Percentiles rank a stretch among this genome's conserved stretches.
Evolutionary conservation across 30 jellyfish, hydroid and myxozoan genomes (phyloP).

Genomic region (Cassiopea andromeda): DNA sequence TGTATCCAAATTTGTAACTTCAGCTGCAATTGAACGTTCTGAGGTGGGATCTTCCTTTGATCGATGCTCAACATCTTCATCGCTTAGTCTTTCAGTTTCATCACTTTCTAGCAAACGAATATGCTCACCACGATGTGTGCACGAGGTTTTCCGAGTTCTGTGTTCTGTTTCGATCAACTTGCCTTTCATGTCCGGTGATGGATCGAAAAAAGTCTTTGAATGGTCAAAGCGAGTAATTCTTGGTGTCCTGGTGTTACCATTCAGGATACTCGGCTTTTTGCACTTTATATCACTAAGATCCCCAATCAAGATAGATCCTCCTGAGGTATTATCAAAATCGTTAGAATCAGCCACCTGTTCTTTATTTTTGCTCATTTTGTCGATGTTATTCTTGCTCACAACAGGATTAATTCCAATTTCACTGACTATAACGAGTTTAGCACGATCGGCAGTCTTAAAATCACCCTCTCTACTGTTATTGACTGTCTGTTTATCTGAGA

Average conservation of each 20-base stretch:
- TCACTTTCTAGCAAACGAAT: constrained; percentile 20
- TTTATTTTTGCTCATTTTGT: neutral
- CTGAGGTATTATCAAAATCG: neutral
- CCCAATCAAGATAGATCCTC: neutral
- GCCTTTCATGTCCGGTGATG: constrained; percentile 61
- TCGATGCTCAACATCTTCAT: neutral
- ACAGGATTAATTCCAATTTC: constrained; percentile 9
- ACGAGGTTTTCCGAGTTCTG: constrained; percentile 34
- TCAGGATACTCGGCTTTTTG: neutral
- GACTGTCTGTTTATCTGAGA: neutral
- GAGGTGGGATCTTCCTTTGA: neutral
- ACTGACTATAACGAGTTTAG: constrained; percentile 6
- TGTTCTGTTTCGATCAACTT: constrained; percentile 11
- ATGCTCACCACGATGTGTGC: constrained; percentile 25
- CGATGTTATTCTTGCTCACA: neutral
- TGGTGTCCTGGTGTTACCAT: constrained; percentile 8
- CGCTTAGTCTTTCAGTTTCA: neutral
- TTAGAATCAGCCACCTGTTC: neutral
- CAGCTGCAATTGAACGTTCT: neutral
- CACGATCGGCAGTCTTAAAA: neutral
- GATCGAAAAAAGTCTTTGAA: constrained; percentile 64
- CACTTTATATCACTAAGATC: neutral
- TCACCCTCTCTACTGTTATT: neutral
- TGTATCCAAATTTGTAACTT: constrained; percentile 49
- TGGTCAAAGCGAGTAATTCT: constrained; percentile 53